A percentile compares a stretch with the other conserved stretches of the same genome.
Evolutionary conservation across 2,113 vertebrate genomes (phyloP).

Genomic region (Nesogale talazaci): DNA sequence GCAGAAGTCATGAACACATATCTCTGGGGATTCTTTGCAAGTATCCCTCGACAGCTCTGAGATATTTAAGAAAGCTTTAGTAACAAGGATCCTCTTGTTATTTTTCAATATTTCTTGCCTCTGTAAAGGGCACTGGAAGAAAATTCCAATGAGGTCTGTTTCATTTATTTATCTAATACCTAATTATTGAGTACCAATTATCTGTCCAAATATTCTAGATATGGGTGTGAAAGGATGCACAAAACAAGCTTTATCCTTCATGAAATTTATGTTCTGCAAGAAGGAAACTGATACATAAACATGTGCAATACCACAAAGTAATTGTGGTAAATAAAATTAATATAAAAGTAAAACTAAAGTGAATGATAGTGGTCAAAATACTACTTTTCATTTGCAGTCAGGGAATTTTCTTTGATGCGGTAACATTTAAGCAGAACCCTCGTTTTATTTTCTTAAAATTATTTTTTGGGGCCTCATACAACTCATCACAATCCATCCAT

Average conservation of each 20-base stretch:
- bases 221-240: background rate
- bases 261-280: slow-evolving; percentile 21
- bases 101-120: slow-evolving; percentile 9
- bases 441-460: slow-evolving; percentile 22
- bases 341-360: slow-evolving; percentile 12
- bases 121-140: background rate
- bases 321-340: slow-evolving; percentile 50
- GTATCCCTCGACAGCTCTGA: background rate
- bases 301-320: background rate
- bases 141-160: slow-evolving; percentile 11
- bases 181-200: slow-evolving; percentile 21
- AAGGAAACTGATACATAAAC: background rate
- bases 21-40: background rate
- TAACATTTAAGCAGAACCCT: slow-evolving; percentile 31
- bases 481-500: too few relatives aligned
- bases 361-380: background rate
- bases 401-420: slow-evolving; percentile 2
- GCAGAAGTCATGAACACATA: background rate
- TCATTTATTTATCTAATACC: background rate
- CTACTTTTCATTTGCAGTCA: background rate
- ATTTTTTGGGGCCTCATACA: too few relatives aligned
- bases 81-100: slow-evolving; percentile 8
- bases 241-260: background rate
- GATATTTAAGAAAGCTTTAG: slow-evolving; percentile 9
- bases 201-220: slow-evolving; percentile 44